phyloP scores from a whole-genome alignment of 1,140 invertebrate genomes.

The Diabrotica virgifera region DNA sequence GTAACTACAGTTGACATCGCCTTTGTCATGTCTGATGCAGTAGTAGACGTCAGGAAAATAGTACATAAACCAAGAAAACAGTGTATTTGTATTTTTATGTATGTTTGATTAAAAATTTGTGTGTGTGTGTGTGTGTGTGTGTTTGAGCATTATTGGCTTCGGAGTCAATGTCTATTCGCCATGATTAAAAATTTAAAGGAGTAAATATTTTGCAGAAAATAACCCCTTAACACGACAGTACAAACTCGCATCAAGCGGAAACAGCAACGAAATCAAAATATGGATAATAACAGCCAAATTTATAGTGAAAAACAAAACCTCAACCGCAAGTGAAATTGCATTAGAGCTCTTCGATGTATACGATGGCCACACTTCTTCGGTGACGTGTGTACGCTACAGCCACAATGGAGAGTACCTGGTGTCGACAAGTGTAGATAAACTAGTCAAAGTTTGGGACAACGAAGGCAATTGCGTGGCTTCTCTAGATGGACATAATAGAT shows the following conservation, averaged over 20 bases:
- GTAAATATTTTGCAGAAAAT: conserved; percentile 44
- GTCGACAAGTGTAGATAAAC: conserved; percentile 68
- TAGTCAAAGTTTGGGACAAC: conserved; percentile 67
- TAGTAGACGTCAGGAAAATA: too few relatives aligned
- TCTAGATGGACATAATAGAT: conserved; percentile 63
- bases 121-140: too few relatives aligned
- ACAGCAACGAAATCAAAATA: conserved; percentile 70
- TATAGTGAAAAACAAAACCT: conserved; percentile 35
- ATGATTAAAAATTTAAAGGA: too few relatives aligned
- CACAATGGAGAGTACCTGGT: conserved; percentile 59
- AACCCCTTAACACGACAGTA: conserved; percentile 53
- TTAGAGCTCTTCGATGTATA: conserved; percentile 35
- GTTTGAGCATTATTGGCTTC: too few relatives aligned
- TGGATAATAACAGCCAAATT: conserved; percentile 60
- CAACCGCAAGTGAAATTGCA: conserved; percentile 27
- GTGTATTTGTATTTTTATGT: too few relatives aligned
- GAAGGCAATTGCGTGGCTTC: conserved; percentile 43
- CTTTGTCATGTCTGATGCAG: too few relatives aligned
- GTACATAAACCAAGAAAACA: too few relatives aligned
- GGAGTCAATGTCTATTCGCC: too few relatives aligned
- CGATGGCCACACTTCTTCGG: conserved; percentile 51
- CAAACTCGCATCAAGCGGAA: conserved; percentile 65
- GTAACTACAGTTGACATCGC: too few relatives aligned
- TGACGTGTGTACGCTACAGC: conserved; percentile 64
- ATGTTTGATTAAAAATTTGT: too few relatives aligned